Evolutionary conservation across 2,888 invertebrate genomes (phyloP), one percentile per base, ranked within the genome.

Genomic region (Dastarcus helophoroides): DNA sequence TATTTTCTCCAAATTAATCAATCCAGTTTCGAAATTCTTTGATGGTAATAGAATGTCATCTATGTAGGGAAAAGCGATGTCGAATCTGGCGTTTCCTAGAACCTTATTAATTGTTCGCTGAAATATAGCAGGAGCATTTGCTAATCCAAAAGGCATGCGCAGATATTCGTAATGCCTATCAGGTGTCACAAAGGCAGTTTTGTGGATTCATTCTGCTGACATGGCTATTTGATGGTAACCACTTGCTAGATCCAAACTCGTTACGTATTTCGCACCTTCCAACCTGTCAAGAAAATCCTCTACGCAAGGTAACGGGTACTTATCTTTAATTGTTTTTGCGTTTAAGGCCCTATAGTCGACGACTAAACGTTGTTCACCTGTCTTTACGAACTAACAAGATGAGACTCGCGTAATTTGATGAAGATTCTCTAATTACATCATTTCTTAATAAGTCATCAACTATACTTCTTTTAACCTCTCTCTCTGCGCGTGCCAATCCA

Each of bases 141-240:
- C n/a, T n/a, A 44, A 27, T 3, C 40, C 39, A 34, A 40, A 40
- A 3, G 34, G 29, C 28, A 41, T 24, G 4, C 29, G 15, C 14
- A 39, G 8, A 11, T 26, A 38, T 26, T 37, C 26, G 29, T 33
- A 38, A 26, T 39, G 38, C 2, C 32, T 32, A 31, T 36, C 38
- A 1, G 36, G 41, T 2, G 37, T 40, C 5, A 41, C 31, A 27
- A 41, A 41, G 3, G 36, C 26, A 2, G 38, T 35, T 23, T 33
- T 24, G 9, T 7, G 24, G 6, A 24, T 9, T 6, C 8, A 24
- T 3, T 40, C 35, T 27, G 43, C 36, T 3, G 26, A 32, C 19
- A 58, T 36, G n/a, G 41, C 43, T 11, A 57, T 48, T 21, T 56
- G 56, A 25, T 48, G 41, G 37, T 50, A 49, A 1, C 53, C 57